Evolutionary conservation across 2,888 invertebrate species (phyloP).

Genomic region (Ochropleura leucogaster): DNA sequence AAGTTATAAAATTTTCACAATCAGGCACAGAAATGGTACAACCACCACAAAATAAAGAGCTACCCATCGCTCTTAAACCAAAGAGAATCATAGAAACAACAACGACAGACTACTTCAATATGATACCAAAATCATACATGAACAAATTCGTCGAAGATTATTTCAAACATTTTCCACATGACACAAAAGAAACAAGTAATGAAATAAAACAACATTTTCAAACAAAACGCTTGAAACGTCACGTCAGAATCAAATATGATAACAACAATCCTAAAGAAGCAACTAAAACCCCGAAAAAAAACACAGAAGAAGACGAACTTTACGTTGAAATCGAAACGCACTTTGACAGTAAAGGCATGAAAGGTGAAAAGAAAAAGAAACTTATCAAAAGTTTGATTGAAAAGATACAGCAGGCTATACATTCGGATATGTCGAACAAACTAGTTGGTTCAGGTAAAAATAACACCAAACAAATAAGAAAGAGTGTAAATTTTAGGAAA

Average conservation of each 20-base stretch:
- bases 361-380: conserved; percentile 83
- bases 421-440: conserved; percentile 68
- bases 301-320: conserved; percentile 80
- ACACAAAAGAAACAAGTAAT: conserved; percentile 36
- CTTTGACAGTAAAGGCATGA: conserved; percentile 82
- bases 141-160: conserved; percentile 73
- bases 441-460: conserved; percentile 1
- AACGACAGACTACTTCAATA: conserved; percentile 24
- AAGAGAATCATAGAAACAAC: conserved; percentile 13
- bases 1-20: conserved; percentile 71
- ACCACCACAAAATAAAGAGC: conserved; percentile 11
- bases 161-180: conserved; percentile 65
- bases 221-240: conserved; percentile 78
- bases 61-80: not conserved
- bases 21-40: conserved; percentile 28
- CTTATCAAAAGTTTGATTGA: conserved; percentile 79
- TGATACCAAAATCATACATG: conserved; percentile 64
- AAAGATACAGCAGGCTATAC: conserved; percentile 84
- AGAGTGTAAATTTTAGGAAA: conserved; percentile 77
- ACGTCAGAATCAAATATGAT: conserved; percentile 77
- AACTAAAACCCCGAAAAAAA: conserved; percentile 59
- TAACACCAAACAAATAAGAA: conserved; percentile 63
- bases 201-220: conserved; percentile 42
- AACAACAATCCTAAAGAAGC: conserved; percentile 42
- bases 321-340: conserved; percentile 88